phyloP scores from a whole-genome alignment of 2,113 vertebrate genomes.

The Empidonax traillii region DNA sequence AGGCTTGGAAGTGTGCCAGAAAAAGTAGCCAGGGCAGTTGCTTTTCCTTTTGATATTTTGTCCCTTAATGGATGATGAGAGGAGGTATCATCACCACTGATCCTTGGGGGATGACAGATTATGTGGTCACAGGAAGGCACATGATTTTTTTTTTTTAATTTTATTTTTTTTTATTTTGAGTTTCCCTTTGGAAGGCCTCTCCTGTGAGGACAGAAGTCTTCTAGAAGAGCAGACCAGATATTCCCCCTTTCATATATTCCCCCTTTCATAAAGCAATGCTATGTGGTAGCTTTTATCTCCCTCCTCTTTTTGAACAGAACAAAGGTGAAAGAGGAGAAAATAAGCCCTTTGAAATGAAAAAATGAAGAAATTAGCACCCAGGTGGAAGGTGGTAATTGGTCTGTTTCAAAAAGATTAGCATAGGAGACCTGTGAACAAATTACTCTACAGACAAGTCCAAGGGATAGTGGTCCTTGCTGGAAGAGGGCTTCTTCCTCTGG shows the following conservation, averaged over 20 bases:
- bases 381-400: background rate
- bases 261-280: background rate
- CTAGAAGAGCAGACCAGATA: background rate
- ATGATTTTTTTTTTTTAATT: background rate
- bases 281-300: background rate
- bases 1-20: background rate
- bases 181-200: background rate
- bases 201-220: background rate
- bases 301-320: background rate
- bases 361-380: constrained; percentile 9
- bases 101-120: background rate
- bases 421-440: background rate
- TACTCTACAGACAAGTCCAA: background rate
- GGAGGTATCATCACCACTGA: constrained; percentile 29
- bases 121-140: constrained; percentile 28
- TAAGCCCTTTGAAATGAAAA: constrained; percentile 9
- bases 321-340: background rate
- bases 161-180: background rate
- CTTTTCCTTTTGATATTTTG: constrained; percentile 29
- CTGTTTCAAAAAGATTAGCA: background rate
- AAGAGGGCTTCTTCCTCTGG: background rate
- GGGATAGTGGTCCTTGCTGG: background rate
- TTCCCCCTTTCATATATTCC: background rate
- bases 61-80: constrained; percentile 37
- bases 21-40: constrained; percentile 21